These are phyloP conservation scores for Pedicia rivosa DNA, from an alignment of 2,888 invertebrate species.

Conservation along the genomic window DNA sequence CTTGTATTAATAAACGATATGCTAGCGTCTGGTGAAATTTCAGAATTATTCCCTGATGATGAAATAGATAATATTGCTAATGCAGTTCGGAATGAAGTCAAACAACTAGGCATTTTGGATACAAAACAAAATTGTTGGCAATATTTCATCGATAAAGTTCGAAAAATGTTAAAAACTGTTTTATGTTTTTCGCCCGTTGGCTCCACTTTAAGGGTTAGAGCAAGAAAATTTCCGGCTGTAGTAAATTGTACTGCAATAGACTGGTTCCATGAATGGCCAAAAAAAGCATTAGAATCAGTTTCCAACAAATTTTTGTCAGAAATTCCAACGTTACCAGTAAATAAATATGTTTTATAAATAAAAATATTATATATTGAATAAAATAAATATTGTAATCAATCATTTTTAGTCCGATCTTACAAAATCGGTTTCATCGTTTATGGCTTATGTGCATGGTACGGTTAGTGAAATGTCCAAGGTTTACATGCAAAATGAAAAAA, in stretches of 20 bases:
- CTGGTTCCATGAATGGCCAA: slow-evolving; percentile 97
- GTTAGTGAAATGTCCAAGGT: slow-evolving; percentile 71
- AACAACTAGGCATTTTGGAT: slow-evolving; percentile 66
- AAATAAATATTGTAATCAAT: background rate
- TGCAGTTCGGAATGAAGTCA: slow-evolving; percentile 60
- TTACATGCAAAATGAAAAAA: slow-evolving; percentile 69
- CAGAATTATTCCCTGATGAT: slow-evolving; percentile 79
- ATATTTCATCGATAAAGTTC: slow-evolving; percentile 82
- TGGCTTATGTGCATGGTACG: slow-evolving; percentile 79
- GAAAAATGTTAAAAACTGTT: slow-evolving; percentile 51
- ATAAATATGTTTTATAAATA: too few species aligned
- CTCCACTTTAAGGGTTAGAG: slow-evolving; percentile 66
- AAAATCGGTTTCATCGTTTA: slow-evolving; percentile 60
- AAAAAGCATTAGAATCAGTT: slow-evolving; percentile 78
- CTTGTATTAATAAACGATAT: slow-evolving; percentile 86
- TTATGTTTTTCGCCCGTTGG: slow-evolving; percentile 94
- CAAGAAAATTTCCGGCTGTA: slow-evolving; percentile 85
- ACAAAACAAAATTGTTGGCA: slow-evolving; percentile 89
- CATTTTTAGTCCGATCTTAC: slow-evolving; percentile 34
- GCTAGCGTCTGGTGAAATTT: slow-evolving; percentile 85
- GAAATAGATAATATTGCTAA: slow-evolving; percentile 75
- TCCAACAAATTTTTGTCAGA: slow-evolving; percentile 67
- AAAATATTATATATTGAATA: background rate
- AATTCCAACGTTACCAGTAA: slow-evolving; percentile 53
- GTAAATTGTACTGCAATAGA: slow-evolving; percentile 90